A percentile compares a stretch with the other conserved stretches of the same genome.
Evolutionary conservation across 2,113 vertebrate genomes (phyloP).

Genomic region (Cyanoderma ruficeps): DNA sequence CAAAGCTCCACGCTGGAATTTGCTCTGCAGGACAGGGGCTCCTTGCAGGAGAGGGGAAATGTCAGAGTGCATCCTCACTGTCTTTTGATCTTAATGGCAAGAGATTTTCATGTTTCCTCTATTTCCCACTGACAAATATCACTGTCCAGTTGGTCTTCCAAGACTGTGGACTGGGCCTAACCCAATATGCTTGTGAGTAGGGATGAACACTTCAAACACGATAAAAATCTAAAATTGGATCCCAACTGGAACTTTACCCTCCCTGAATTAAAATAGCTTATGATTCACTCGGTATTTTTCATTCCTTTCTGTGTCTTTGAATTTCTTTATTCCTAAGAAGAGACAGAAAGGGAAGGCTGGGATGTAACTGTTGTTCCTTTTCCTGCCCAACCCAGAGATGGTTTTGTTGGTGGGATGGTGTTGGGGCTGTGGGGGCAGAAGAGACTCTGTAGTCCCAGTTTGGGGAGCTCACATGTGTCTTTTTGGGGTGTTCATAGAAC

Average conservation of each 20-base stretch:
- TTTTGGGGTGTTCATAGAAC: background rate
- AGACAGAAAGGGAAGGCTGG: background rate
- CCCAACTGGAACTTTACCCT: background rate
- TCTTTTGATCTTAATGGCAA: constrained; percentile 46
- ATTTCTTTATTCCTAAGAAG: background rate
- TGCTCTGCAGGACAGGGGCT: constrained; percentile 28
- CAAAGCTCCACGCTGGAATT: constrained; percentile 35
- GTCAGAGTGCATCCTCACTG: background rate
- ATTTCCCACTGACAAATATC: constrained; percentile 29
- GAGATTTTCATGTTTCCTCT: constrained; percentile 16
- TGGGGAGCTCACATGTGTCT: background rate
- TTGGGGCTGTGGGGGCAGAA: background rate
- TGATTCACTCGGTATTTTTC: constrained; percentile 36
- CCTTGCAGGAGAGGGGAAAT: constrained; percentile 33
- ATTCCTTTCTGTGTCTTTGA: background rate
- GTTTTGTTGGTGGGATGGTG: background rate
- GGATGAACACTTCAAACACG: constrained; percentile 31
- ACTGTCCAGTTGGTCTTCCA: background rate
- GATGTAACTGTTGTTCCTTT: background rate
- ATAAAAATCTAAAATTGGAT: constrained; percentile 11
- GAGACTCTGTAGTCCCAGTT: background rate
- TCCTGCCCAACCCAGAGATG: background rate
- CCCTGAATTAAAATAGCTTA: background rate
- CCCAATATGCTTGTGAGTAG: background rate
- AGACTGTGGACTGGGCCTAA: background rate